Base-by-base conservation (phyloP, 2,113 vertebrate species). In the Salvelinus namaycush region DNA sequence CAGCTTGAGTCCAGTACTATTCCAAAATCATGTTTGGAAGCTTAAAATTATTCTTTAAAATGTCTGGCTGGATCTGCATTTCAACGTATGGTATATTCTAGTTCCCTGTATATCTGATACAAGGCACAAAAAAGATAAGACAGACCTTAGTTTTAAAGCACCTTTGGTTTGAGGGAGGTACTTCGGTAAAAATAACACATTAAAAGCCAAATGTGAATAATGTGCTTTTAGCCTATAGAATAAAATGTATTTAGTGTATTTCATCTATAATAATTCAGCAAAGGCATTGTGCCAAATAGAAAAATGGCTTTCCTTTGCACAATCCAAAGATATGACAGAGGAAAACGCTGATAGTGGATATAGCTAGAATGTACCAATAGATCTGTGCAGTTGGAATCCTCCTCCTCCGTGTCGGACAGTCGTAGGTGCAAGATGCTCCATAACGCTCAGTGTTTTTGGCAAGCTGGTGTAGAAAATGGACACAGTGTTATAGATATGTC, bases 401-500 rank as follows among this genome's bases (percentile, higher is more conserved):
- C 80, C 79, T 87, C 83, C 81, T 39, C 39, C 60, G 75, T 76
- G 80, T 79, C 74, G 73, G 87, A 67, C 72, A 85, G 81, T 12
- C 73, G 68, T 13, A 72, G 79, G 77, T 83, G 80, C 80, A 80
- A 84, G 72, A 83, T 83, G 83, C 81, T 78, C 79, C 79, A 75
- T 79, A 75, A 84, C 88, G 91, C 86, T 92, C 89, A 90, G 87
- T 91, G 81, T 90, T 90, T 92, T 93, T 93, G 92, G 93, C 91
- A 93, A 93, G 90, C 92, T 93, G 93, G 91, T 92, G 90, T 86
- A 88, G 88, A 90, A 88, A 87, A 91, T 94, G 94, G 92, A 97
- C 97, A 99, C 97, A 99, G 97, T 92, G 92, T 89, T 87, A 82
- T 74, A 81, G 86, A 90, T 84, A 88, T 88, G 89, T 89, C 77